phyloP scores from a whole-genome alignment of 1,140 invertebrate genomes.

The Heliconius eleuchia region DNA sequence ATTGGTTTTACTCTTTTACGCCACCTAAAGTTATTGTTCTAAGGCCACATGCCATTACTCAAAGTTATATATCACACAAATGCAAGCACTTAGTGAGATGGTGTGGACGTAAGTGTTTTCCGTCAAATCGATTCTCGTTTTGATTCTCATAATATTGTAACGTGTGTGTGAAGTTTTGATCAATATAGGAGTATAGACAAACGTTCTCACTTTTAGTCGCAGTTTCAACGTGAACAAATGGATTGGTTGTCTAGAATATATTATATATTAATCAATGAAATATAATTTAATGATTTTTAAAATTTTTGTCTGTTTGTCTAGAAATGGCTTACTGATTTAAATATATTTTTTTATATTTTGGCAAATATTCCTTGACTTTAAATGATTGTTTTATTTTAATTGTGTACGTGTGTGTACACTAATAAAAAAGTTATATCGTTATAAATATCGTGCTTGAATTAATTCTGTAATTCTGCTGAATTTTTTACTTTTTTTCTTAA shows the following conservation, averaged over 20 bases:
- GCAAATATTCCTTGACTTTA: too few species aligned
- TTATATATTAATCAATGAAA: neutral
- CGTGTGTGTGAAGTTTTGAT: neutral
- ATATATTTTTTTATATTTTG: too few species aligned
- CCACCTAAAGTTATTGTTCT: constrained; percentile 73
- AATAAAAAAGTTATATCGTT: too few species aligned
- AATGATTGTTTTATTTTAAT: too few species aligned
- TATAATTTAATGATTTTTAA: too few species aligned
- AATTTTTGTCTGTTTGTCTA: too few species aligned
- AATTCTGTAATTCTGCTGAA: too few species aligned
- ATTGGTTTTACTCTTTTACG: constrained; percentile 71
- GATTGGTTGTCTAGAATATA: neutral
- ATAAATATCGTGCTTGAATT: too few species aligned
- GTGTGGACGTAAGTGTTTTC: constrained; percentile 67
- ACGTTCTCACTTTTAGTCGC: neutral
- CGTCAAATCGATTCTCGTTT: constrained; percentile 58
- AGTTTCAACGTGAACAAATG: neutral
- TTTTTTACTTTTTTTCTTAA: too few species aligned
- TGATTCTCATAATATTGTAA: constrained; percentile 17
- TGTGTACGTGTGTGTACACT: too few species aligned
- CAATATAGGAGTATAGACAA: neutral
- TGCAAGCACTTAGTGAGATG: constrained; percentile 59
- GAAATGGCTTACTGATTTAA: too few species aligned
- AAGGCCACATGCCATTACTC: constrained; percentile 71
- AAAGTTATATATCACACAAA: constrained; percentile 70